phyloP scores from a whole-genome alignment of 1,140 invertebrate species.

The Atopsyche davidsoni region DNA sequence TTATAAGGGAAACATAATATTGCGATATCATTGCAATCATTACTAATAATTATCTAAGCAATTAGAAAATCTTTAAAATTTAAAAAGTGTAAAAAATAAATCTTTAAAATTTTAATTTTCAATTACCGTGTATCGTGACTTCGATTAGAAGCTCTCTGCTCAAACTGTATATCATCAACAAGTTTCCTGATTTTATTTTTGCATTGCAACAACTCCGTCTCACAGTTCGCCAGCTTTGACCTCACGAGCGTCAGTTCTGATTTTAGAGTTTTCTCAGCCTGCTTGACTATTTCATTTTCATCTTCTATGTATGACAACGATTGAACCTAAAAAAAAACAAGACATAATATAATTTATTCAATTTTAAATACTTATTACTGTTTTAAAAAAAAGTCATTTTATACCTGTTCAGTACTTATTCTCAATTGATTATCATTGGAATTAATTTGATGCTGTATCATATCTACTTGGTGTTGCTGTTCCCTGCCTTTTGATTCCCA shows the following conservation, averaged over 20 bases:
- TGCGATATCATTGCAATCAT: too few relatives aligned
- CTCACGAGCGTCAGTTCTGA: conserved; percentile 77
- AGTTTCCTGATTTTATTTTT: conserved; percentile 79
- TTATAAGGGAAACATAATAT: too few relatives aligned
- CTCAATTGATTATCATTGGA: conserved; percentile 68
- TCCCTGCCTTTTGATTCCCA: conserved; percentile 84
- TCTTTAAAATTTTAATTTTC: too few relatives aligned
- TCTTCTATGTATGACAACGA: conserved; percentile 75
- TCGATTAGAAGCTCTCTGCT: conserved; percentile 33
- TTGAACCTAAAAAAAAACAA: conserved; percentile 52
- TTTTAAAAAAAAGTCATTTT: background rate
- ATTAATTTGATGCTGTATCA: conserved; percentile 73
- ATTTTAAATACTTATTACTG: conserved; percentile 3
- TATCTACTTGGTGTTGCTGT: conserved; percentile 76
- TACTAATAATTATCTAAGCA: too few relatives aligned
- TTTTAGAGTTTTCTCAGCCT: conserved; percentile 79
- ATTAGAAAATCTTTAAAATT: too few relatives aligned
- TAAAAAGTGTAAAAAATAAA: too few relatives aligned
- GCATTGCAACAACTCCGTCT: conserved; percentile 80
- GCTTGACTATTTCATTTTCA: conserved; percentile 80
- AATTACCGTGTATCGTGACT: conserved; percentile 32
- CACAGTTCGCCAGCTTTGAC: conserved; percentile 79
- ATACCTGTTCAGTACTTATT: conserved; percentile 70
- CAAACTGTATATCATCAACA: conserved; percentile 57
- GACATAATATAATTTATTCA: background rate